Percentiles rank a stretch among this genome's conserved stretches.
These are phyloP conservation scores for Urocyon cinereoargenteus DNA, from an alignment of 2,797 vertebrate species.

Conservation along the genomic window DNA sequence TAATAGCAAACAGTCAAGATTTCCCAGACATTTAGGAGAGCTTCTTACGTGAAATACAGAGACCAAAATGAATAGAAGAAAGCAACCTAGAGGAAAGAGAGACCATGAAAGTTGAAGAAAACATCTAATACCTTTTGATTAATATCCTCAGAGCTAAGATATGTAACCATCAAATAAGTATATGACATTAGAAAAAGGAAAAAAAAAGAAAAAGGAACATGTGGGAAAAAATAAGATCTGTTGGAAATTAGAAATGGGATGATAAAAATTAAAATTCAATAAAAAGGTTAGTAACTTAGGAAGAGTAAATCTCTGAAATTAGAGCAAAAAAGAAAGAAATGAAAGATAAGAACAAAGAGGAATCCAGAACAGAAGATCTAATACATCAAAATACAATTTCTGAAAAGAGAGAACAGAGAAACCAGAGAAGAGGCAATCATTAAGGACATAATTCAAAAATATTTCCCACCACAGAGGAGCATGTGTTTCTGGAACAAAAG, in stretches of 20 bases:
- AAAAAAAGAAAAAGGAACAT: not conserved
- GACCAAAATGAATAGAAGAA: not conserved
- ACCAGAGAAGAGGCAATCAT: not conserved
- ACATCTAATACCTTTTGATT: not conserved
- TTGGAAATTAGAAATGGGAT: slow-evolving; percentile 8
- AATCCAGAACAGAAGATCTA: not conserved
- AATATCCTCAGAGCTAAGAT: slow-evolving; percentile 3
- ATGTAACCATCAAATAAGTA: not conserved
- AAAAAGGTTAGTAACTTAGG: slow-evolving; percentile 13
- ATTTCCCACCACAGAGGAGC: not conserved
- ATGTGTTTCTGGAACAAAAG: slow-evolving; percentile 15
- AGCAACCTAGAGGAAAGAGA: not conserved
- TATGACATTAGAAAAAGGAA: not conserved
- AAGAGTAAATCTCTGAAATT: slow-evolving; percentile 27
- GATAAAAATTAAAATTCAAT: slow-evolving; percentile 36
- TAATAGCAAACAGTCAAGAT: not conserved
- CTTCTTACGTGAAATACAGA: not conserved
- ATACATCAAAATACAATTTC: not conserved
- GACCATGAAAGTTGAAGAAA: not conserved
- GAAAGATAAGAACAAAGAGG: slow-evolving; percentile 22
- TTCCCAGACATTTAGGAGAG: not conserved
- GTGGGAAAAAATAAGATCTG: not conserved
- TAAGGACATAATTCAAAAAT: slow-evolving; percentile 6
- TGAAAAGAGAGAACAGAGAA: not conserved
- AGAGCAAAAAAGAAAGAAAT: slow-evolving; percentile 2